Conservation (phyloP, 2,888 invertebrate species). For the Netelia virgata region DNA sequence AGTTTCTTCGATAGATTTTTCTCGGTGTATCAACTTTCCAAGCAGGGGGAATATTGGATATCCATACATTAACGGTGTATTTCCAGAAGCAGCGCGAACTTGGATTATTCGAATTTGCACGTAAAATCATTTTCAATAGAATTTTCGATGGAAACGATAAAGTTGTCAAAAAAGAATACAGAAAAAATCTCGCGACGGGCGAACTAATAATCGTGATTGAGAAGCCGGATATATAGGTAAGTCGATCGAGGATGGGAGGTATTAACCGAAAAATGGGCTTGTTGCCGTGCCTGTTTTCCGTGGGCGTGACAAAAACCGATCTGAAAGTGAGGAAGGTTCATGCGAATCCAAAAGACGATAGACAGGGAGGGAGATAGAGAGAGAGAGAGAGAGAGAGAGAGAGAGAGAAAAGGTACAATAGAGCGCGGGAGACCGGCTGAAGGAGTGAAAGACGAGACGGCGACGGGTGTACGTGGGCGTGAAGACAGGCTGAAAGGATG, state of each 20-base stretch:
- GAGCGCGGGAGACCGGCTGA: neutral
- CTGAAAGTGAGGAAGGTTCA: neutral
- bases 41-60: neutral
- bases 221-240: neutral
- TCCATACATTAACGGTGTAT: neutral
- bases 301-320: neutral
- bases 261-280: neutral
- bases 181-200: neutral
- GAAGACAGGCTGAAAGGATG: constrained; percentile 18
- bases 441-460: constrained; percentile 26
- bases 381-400: neutral
- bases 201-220: neutral
- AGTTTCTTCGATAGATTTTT: constrained; percentile 15
- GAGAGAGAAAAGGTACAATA: neutral
- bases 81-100: neutral
- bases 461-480: constrained; percentile 22
- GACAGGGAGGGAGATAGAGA: neutral
- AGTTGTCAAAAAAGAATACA: neutral
- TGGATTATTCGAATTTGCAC: neutral
- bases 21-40: neutral
- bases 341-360: constrained; percentile 23
- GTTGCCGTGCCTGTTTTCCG: too few species aligned
- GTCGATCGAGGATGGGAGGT: neutral
- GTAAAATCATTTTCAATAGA: neutral
- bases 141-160: neutral